Evolutionary conservation across 2,797 vertebrate genomes (phyloP).

Genomic region (Crax fasciolata): DNA sequence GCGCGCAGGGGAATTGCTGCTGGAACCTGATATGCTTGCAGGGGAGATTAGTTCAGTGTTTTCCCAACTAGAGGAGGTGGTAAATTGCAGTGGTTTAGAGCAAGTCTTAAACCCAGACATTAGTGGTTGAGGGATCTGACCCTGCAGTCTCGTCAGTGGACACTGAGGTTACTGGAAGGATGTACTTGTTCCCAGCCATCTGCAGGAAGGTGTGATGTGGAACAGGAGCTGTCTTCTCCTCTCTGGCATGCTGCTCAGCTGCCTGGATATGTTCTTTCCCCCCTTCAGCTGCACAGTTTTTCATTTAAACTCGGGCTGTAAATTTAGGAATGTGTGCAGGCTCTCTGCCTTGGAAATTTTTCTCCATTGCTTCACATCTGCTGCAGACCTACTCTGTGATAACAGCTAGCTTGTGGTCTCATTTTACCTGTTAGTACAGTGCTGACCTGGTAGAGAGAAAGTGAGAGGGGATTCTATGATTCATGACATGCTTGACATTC

Average conservation of each 20-base stretch:
- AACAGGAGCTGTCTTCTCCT: background rate
- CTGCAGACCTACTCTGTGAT: background rate
- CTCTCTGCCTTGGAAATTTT: background rate
- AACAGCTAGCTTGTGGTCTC: background rate
- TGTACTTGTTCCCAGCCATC: background rate
- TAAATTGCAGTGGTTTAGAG: background rate
- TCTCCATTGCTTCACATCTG: background rate
- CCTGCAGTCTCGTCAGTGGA: background rate
- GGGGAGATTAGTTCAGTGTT: background rate
- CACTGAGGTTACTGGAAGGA: background rate
- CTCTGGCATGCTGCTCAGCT: background rate
- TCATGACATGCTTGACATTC: background rate
- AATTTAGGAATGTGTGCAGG: background rate
- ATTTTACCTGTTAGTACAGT: background rate
- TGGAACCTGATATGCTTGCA: background rate
- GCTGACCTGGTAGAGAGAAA: background rate
- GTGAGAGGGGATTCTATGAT: background rate
- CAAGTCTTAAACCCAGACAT: background rate
- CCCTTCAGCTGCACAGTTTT: background rate
- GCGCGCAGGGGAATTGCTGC: background rate
- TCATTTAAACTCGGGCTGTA: background rate
- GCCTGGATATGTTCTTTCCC: background rate
- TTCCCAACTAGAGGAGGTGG: background rate
- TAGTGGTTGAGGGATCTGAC: background rate
- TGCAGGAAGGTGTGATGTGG: background rate